phyloP scores from a whole-genome alignment of 2,888 invertebrate genomes.

The Pharmacophagus antenor region DNA sequence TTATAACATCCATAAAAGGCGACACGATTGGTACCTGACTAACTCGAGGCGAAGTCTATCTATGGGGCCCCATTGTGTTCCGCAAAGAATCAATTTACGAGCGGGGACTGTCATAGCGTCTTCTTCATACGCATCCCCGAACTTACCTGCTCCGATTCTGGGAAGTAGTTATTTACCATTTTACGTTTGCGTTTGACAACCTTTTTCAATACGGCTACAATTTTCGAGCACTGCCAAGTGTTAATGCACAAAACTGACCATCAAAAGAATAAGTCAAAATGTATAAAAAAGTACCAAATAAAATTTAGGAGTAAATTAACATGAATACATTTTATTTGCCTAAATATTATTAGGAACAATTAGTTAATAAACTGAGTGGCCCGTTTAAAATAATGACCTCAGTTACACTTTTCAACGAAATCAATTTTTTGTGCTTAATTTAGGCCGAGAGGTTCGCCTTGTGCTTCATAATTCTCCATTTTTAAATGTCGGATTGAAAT shows the following conservation, averaged over 20 bases:
- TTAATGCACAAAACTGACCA: not conserved
- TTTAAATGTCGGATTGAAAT: slow-evolving; percentile 17
- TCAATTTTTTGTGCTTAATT: slow-evolving; percentile 19
- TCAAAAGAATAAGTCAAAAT: slow-evolving; percentile 1
- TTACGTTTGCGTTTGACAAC: slow-evolving; percentile 8
- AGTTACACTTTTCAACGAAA: slow-evolving; percentile 22
- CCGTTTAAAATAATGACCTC: slow-evolving; percentile 17
- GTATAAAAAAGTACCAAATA: no score
- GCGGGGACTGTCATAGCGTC: slow-evolving; percentile 1
- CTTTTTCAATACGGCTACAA: not conserved
- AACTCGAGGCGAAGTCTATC: slow-evolving; percentile 14
- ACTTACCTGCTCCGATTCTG: slow-evolving; percentile 26
- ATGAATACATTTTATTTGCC: not conserved
- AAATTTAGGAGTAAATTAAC: not conserved
- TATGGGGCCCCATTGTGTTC: slow-evolving; percentile 9
- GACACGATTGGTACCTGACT: slow-evolving; percentile 24
- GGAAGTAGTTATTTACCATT: slow-evolving; percentile 17
- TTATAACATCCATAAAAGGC: slow-evolving; percentile 15
- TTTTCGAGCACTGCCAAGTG: slow-evolving; percentile 11
- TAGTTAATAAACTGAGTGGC: slow-evolving; percentile 20
- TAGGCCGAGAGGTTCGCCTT: slow-evolving; percentile 22
- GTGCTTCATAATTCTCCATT: slow-evolving; percentile 17
- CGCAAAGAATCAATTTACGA: slow-evolving; percentile 29
- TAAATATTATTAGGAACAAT: slow-evolving; percentile 16
- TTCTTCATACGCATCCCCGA: slow-evolving; percentile 11